Conservation (phyloP, 1,140 invertebrate genomes). For the Bilobella aurantiaca region DNA sequence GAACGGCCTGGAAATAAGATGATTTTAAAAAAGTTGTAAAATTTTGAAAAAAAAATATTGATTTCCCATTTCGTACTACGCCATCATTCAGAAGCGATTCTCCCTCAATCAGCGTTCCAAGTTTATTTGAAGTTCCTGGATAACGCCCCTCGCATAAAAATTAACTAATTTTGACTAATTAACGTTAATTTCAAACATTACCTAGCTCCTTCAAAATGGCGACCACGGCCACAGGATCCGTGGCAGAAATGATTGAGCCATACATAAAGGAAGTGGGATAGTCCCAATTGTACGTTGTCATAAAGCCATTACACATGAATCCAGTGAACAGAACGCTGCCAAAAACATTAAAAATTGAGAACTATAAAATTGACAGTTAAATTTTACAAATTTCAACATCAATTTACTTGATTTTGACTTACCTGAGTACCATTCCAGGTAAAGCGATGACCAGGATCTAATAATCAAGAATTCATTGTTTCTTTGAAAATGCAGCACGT, state of each 20-base stretch:
- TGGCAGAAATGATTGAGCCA: conserved; percentile 43
- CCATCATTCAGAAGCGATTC: conserved; percentile 46
- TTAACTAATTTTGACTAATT: neutral
- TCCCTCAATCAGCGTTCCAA: conserved; percentile 43
- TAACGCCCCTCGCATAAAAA: neutral
- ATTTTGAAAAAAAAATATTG: neutral
- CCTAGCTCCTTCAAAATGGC: conserved; percentile 42
- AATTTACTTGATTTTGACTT: neutral
- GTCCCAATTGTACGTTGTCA: conserved; percentile 35
- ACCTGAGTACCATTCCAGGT: conserved; percentile 22
- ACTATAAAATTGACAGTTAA: neutral
- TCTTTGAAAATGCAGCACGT: neutral
- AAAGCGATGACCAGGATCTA: conserved; percentile 22
- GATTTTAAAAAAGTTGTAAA: neutral
- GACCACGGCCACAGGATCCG: conserved; percentile 44
- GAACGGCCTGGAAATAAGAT: conserved; percentile 37
- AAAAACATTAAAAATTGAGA: neutral
- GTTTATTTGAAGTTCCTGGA: conserved; percentile 37
- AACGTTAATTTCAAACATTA: neutral
- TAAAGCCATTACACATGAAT: conserved; percentile 35
- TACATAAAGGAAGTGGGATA: conserved; percentile 39
- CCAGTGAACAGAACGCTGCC: conserved; percentile 38
- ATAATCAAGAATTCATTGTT: neutral
- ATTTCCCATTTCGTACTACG: conserved; percentile 24
- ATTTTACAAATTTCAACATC: neutral